A percentile compares a stretch with the other conserved stretches of the same genome.
phyloP scores from a whole-genome alignment of 2,113 vertebrate species.

The Carollia perspicillata region DNA sequence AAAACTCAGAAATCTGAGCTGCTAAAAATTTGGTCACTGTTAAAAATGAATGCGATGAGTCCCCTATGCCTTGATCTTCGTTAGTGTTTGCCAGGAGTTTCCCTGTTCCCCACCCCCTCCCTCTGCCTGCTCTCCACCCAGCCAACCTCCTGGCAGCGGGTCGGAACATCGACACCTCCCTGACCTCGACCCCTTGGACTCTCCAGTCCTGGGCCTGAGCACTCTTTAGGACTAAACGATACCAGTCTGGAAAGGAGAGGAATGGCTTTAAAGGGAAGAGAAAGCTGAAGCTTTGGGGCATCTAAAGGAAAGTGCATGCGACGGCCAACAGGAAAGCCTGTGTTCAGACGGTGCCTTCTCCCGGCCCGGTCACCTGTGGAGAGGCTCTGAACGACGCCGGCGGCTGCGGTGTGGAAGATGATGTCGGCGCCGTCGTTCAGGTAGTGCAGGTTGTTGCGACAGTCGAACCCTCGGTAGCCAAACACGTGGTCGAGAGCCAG shows the following conservation, averaged over 20 bases:
- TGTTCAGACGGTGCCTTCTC: rapidly evolving
- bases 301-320: rapidly evolving
- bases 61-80: not conserved
- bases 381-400: slow-evolving; percentile 92
- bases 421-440: slow-evolving; percentile 96
- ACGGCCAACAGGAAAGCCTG: not conserved
- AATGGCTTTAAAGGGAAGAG: not conserved
- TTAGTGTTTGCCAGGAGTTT: not conserved
- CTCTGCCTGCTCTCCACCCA: not conserved
- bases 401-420: slow-evolving; percentile 94
- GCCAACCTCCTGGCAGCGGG: not conserved
- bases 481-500: slow-evolving; percentile 95
- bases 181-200: not conserved
- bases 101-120: not conserved
- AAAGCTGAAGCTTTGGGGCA: too few species aligned
- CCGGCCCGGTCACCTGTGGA: slow-evolving; percentile 85
- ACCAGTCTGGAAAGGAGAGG: not conserved
- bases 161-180: not conserved
- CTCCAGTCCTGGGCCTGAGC: not conserved
- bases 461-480: slow-evolving; percentile 96
- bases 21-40: not conserved
- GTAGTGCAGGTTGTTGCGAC: slow-evolving; percentile 98
- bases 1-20: not conserved
- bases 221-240: not conserved
- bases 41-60: not conserved